phyloP scores from a whole-genome alignment of 2,888 invertebrate genomes.

The Panorpa germanica region DNA sequence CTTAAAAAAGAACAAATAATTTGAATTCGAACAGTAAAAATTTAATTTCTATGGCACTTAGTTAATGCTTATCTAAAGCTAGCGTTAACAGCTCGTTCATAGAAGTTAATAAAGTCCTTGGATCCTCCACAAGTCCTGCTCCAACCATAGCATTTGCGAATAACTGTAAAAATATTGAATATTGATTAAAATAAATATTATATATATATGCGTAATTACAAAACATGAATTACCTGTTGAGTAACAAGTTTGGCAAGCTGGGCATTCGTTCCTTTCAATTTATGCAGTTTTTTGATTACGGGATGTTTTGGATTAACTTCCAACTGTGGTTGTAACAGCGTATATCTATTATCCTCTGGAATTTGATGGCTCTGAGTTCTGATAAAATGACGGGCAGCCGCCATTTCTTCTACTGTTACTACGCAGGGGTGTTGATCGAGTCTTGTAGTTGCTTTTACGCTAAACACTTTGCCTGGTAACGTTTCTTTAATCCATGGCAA shows the following conservation, averaged over 20 bases:
- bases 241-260: conserved; percentile 68
- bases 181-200: conserved; percentile 4
- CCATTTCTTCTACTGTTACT: conserved; percentile 92
- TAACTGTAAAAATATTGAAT: conserved; percentile 24
- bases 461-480: conserved; percentile 60
- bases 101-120: conserved; percentile 61
- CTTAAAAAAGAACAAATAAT: no score
- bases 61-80: conserved; percentile 57
- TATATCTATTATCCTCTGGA: conserved; percentile 69
- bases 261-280: conserved; percentile 51
- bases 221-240: conserved; percentile 42
- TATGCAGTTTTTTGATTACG: conserved; percentile 72
- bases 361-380: conserved; percentile 68
- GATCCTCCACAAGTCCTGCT: conserved; percentile 85
- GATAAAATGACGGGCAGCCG: conserved; percentile 86
- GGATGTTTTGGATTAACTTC: conserved; percentile 90
- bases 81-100: conserved; percentile 73
- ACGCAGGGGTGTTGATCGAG: conserved; percentile 86
- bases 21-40: no score
- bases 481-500: conserved; percentile 59
- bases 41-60: no score
- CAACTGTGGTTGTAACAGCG: conserved; percentile 73
- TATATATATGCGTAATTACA: neutral
- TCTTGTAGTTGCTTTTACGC: conserved; percentile 66
- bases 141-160: conserved; percentile 91